Percentiles rank a stretch among this genome's conserved stretches.
Conservation (phyloP, 1,140 invertebrate species). For the Drosophila auraria region DNA sequence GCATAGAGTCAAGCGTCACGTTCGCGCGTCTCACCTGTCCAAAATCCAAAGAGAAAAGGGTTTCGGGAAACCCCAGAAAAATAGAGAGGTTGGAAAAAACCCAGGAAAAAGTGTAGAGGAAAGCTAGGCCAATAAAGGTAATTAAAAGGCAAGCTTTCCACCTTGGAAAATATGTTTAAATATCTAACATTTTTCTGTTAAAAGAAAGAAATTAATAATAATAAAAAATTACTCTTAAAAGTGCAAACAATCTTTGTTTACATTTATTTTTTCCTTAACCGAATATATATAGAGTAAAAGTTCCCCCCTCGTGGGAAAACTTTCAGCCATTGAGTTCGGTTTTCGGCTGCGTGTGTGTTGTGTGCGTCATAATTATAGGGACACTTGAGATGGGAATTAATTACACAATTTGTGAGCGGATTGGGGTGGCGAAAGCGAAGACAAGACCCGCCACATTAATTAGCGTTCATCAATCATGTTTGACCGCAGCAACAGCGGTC, state of each 20-base stretch:
- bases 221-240: neutral
- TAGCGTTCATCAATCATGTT: constrained; percentile 83
- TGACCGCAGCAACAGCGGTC: constrained; percentile 59
- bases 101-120: neutral
- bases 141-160: neutral
- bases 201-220: neutral
- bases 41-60: neutral
- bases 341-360: neutral
- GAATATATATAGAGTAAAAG: neutral
- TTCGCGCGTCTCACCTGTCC: constrained; percentile 30
- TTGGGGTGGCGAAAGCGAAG: constrained; percentile 7
- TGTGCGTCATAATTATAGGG: constrained; percentile 68
- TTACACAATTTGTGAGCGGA: constrained; percentile 68
- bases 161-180: neutral
- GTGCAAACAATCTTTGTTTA: neutral
- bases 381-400: constrained; percentile 78
- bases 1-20: constrained; percentile 55
- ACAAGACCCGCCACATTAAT: constrained; percentile 67
- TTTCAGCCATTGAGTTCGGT: constrained; percentile 1
- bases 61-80: neutral
- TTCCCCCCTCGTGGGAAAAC: neutral
- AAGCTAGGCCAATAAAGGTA: neutral
- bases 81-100: neutral
- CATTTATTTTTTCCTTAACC: neutral
- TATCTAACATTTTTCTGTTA: no score